Evolutionary conservation across 2,888 invertebrate genomes (phyloP).

Genomic region (Phoenoteleia sp.): DNA sequence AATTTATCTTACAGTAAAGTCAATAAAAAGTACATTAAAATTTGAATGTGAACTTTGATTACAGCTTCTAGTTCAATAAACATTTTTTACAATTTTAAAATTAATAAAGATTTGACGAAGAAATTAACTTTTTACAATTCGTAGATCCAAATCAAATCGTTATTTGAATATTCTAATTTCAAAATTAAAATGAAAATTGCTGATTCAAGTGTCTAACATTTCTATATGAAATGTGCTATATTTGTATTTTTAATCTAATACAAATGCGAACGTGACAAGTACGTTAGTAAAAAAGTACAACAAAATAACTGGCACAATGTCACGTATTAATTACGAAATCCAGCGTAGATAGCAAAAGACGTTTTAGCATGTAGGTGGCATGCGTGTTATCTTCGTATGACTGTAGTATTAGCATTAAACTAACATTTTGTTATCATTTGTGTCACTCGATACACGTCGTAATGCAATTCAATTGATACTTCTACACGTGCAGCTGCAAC

Average conservation of each 20-base stretch:
- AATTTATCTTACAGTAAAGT: too few species aligned
- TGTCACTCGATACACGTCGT: constrained; percentile 29
- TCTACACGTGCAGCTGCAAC: not conserved
- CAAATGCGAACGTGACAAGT: not conserved
- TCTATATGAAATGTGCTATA: not conserved
- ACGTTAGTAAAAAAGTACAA: not conserved
- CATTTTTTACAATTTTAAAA: too few species aligned
- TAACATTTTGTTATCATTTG: constrained; percentile 24
- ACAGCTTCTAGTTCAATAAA: too few species aligned
- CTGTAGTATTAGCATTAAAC: constrained; percentile 38
- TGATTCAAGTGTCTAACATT: too few species aligned
- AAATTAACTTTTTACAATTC: too few species aligned
- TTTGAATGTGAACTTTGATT: too few species aligned
- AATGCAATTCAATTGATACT: constrained; percentile 3
- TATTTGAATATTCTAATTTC: too few species aligned
- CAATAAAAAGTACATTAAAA: too few species aligned
- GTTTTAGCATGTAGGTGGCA: constrained; percentile 17
- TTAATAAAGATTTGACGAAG: too few species aligned
- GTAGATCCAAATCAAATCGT: too few species aligned
- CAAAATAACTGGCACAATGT: not conserved
- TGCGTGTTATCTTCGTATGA: constrained; percentile 1
- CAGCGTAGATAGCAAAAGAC: not conserved
- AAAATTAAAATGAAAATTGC: too few species aligned
- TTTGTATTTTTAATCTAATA: not conserved
- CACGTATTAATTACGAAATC: not conserved